These are phyloP conservation scores for Isichthys henryi DNA, from an alignment of 2,113 vertebrate genomes.

Conservation along the genomic window DNA sequence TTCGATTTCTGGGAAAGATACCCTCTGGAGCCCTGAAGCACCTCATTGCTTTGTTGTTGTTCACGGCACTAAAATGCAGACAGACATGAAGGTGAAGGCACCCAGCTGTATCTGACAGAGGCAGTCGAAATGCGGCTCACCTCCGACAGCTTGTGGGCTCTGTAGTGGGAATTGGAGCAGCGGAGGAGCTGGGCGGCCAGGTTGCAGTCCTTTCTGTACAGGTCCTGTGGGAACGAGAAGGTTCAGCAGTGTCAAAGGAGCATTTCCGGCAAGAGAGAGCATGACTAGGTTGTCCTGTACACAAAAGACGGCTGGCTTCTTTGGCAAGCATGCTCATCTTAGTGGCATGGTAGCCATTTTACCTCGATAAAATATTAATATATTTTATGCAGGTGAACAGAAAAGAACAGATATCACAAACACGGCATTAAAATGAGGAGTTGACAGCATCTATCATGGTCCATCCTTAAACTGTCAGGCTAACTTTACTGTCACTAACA, in stretches of 20 bases:
- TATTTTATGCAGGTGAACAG: neutral
- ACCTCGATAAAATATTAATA: neutral
- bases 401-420: neutral
- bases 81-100: neutral
- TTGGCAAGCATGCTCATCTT: neutral
- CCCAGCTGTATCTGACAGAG: neutral
- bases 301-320: neutral
- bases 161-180: constrained; percentile 84
- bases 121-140: constrained; percentile 52
- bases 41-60: neutral
- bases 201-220: constrained; percentile 95
- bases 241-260: neutral
- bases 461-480: neutral
- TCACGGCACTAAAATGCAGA: constrained; percentile 9
- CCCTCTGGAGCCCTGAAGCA: neutral
- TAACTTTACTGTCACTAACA: neutral
- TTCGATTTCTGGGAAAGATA: neutral
- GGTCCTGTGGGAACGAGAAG: constrained; percentile 64
- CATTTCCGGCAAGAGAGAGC: neutral
- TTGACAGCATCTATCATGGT: neutral
- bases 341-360: neutral
- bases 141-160: constrained; percentile 83
- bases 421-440: neutral
- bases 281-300: neutral
- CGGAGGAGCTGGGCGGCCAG: constrained; percentile 90